Percentiles rank a stretch among this genome's conserved stretches.
Evolutionary conservation across 2,888 invertebrate species (phyloP).

Genomic region (Temnothorax rugatulus): DNA sequence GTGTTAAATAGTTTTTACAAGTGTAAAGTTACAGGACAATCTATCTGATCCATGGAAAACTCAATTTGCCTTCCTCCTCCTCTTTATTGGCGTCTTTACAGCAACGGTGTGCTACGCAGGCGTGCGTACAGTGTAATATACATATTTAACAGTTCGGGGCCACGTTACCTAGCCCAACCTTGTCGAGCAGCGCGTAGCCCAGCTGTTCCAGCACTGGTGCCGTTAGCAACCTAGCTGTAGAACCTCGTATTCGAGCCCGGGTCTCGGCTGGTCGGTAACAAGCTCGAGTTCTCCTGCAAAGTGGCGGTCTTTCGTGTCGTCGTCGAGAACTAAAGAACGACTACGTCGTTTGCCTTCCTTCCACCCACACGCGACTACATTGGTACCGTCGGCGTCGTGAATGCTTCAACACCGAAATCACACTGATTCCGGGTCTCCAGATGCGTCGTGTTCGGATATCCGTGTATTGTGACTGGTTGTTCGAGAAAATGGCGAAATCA

Average conservation of each 20-base stretch:
- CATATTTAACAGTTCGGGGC: neutral
- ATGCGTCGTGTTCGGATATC: neutral
- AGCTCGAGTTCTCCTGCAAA: conserved; percentile 32
- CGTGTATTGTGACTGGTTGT: conserved; percentile 27
- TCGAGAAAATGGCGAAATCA: conserved; percentile 7
- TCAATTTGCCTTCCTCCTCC: neutral
- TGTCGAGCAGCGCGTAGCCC: neutral
- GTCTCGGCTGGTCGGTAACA: conserved; percentile 41
- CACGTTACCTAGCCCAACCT: conserved; percentile 23
- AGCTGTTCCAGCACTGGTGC: conserved; percentile 42
- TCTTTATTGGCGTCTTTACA: neutral
- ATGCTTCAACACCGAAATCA: neutral
- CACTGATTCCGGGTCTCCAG: neutral
- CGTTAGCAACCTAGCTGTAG: conserved; percentile 41
- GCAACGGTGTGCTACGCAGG: neutral
- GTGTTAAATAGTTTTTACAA: neutral
- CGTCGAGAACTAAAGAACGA: conserved; percentile 46
- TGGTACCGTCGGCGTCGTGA: neutral
- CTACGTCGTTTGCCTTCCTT: neutral
- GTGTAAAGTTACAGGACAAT: neutral
- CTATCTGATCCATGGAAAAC: neutral
- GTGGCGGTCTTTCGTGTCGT: conserved; percentile 50
- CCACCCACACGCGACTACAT: conserved; percentile 6
- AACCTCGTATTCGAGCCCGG: conserved; percentile 21
- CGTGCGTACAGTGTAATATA: neutral